Evolutionary conservation across 2,797 vertebrate species (phyloP), one percentile per base, ranked within the genome.

Genomic region (Masticophis lateralis): DNA sequence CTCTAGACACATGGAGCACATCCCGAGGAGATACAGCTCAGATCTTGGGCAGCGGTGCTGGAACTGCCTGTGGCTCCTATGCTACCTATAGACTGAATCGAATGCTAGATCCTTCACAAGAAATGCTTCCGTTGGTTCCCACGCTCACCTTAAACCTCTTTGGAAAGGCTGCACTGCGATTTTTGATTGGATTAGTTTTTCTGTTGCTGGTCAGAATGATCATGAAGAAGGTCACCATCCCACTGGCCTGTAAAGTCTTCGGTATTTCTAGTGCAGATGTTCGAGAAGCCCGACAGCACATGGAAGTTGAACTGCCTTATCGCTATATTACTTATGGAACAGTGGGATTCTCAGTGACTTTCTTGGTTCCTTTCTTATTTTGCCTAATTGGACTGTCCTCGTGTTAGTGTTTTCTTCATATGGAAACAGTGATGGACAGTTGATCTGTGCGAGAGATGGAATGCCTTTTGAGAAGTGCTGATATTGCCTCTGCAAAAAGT

Each of bases 1-100:
- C 98, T 5, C 98, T 99, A 92, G 99, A 99, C 96, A 99, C 98
- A 3, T 99, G 99, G 99, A 99, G 99, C 97, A 99, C 99, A 0
- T 99, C 99, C 0, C 97, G 99, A 2, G 99, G 99, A 1, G 99
- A 99, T 97, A 99, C 99, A 0, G 99, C 99, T 37, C 98, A 99
- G 96, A 99, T 99, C 95, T 98, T 99, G 94, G 99, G 99, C 93
- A 98, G 98, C 0, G 99, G 99, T 0, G 99, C 99, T 0, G 99
- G 99, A 18, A 97, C 99, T 20, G 99, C 99, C 0, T 98, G 99
- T 90, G 99, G 98, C 18, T 99, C 98, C 27, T 98, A 99, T 12
- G 89, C 98, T 66, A 98, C 98, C 97, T 92, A 98, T 95, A 59
- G 94, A 4, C 69, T 99, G 96, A 98, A 98, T 4, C 94, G 99